Conservation (phyloP, 2,113 vertebrate genomes). For the Hemiscyllium ocellatum region DNA sequence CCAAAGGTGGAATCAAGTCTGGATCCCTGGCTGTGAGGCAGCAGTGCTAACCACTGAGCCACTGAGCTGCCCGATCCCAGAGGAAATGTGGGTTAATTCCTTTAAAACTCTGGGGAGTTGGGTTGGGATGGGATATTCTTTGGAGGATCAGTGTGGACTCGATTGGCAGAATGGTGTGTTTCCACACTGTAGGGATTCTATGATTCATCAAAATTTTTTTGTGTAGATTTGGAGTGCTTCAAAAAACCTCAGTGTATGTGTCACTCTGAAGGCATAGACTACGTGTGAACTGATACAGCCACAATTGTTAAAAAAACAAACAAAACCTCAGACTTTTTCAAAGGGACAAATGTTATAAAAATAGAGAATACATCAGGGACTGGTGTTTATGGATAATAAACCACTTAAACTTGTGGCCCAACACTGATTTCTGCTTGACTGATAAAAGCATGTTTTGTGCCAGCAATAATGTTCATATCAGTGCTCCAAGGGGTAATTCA, state of each 20-base stretch:
- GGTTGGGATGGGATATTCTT: too few species aligned
- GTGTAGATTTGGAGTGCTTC: neutral
- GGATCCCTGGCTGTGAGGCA: too few species aligned
- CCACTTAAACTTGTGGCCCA: slow-evolving; percentile 8
- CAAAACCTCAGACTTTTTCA: neutral
- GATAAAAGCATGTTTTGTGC: slow-evolving; percentile 24
- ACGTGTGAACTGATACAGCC: neutral
- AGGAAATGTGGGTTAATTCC: too few species aligned
- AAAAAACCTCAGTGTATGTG: neutral
- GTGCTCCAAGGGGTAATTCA: slow-evolving; percentile 13
- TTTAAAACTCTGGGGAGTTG: too few species aligned
- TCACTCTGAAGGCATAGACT: neutral
- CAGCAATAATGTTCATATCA: slow-evolving; percentile 26
- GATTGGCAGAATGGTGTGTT: too few species aligned
- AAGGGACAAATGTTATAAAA: neutral
- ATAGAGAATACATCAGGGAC: slow-evolving; percentile 13
- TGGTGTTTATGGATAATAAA: slow-evolving; percentile 33
- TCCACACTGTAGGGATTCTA: too few species aligned
- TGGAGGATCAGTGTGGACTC: too few species aligned
- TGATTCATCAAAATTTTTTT: neutral
- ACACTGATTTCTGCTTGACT: slow-evolving; percentile 24
- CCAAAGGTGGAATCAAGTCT: too few species aligned
- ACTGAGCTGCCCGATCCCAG: too few species aligned
- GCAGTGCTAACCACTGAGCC: too few species aligned
- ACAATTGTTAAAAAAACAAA: neutral